phyloP scores from a whole-genome alignment of 23 tunicate genomes.

The Phallusia fumigata region DNA sequence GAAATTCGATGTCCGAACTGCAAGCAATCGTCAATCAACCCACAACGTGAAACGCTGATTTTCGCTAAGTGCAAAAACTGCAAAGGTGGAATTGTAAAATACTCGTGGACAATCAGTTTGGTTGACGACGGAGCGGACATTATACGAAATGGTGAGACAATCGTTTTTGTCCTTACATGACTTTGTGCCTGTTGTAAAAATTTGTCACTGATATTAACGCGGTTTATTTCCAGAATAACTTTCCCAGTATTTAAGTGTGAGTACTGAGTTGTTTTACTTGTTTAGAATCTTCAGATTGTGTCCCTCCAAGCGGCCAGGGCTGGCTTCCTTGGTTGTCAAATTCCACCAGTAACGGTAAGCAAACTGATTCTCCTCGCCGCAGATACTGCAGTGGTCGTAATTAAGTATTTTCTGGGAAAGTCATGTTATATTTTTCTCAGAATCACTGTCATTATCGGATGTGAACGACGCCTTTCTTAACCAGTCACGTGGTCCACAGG shows the following conservation, averaged over 20 bases:
- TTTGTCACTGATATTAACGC: too few species aligned
- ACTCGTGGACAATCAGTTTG: conserved; percentile 40
- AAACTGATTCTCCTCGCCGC: not conserved
- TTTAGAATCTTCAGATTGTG: conserved; percentile 58
- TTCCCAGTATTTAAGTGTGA: too few species aligned
- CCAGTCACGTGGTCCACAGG: not conserved
- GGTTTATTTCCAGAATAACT: too few species aligned
- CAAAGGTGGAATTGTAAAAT: conserved; percentile 14
- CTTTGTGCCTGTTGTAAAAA: too few species aligned
- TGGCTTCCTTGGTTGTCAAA: conserved; percentile 37
- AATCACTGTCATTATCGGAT: not conserved
- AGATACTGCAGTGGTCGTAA: too few species aligned
- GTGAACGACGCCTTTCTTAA: not conserved
- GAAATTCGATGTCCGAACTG: conserved; percentile 38
- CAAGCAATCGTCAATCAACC: conserved; percentile 8
- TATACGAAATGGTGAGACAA: conserved; percentile 41
- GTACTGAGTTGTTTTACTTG: not conserved
- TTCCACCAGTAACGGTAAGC: not conserved
- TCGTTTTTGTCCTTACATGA: not conserved
- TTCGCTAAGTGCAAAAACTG: conserved; percentile 35
- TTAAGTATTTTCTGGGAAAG: too few species aligned
- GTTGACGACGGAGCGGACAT: conserved; percentile 36
- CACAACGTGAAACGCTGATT: conserved; percentile 17
- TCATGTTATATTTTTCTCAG: not conserved
- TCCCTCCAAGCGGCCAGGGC: conserved; percentile 69